Evolutionary conservation across 1,140 invertebrate species (phyloP).

Genomic region (Wiebesia pumilae): DNA sequence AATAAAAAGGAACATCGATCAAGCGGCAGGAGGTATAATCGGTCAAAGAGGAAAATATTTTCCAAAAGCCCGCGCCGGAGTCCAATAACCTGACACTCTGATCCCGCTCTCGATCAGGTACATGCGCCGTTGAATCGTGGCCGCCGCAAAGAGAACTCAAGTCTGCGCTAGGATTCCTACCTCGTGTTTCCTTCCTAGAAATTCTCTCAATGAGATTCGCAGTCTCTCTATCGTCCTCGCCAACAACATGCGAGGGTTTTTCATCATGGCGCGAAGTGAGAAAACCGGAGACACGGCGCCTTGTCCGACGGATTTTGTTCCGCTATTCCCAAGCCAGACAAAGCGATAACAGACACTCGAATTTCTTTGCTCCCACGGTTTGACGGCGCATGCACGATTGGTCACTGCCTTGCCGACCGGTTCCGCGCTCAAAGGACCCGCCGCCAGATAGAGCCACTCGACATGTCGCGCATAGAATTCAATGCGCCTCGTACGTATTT

Average conservation of each 20-base stretch:
- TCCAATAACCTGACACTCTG: neutral
- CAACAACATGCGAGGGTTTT: neutral
- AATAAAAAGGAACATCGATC: neutral
- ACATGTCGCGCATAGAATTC: neutral
- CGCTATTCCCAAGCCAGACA: too few species aligned
- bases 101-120: neutral
- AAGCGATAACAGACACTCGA: too few species aligned
- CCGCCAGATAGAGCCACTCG: slow-evolving; percentile 46
- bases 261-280: too few species aligned
- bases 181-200: neutral
- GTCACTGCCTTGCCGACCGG: slow-evolving; percentile 13
- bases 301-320: too few species aligned
- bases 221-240: neutral
- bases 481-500: neutral
- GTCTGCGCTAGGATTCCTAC: neutral
- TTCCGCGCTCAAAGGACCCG: neutral
- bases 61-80: neutral
- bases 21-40: neutral
- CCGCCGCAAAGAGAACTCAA: neutral
- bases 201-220: neutral
- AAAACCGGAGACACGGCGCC: too few species aligned
- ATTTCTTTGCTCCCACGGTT: too few species aligned
- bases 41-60: neutral
- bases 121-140: neutral
- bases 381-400: neutral